These are phyloP conservation scores for Drosophila macrospina DNA, from an alignment of 2,888 invertebrate species.

Conservation along the genomic window DNA sequence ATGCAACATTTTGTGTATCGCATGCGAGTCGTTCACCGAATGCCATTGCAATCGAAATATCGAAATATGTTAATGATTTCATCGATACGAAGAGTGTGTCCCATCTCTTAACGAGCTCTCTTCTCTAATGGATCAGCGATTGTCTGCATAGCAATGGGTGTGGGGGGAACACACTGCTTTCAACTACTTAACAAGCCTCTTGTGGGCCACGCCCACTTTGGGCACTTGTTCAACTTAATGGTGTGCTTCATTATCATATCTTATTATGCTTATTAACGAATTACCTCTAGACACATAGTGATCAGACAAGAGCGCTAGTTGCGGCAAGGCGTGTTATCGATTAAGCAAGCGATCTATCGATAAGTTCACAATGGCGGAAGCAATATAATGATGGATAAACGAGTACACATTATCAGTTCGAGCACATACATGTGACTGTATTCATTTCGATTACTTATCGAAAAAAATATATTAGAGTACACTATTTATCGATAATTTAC, in stretches of 20 bases:
- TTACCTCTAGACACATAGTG: constrained; percentile 1
- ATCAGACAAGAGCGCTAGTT: background rate
- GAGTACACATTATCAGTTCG: too few relatives aligned
- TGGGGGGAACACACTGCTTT: background rate
- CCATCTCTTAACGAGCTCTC: background rate
- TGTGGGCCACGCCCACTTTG: constrained; percentile 21
- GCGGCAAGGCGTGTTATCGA: background rate
- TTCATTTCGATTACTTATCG: too few relatives aligned
- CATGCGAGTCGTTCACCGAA: constrained; percentile 2
- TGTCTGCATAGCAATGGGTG: background rate
- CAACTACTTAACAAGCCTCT: constrained; percentile 16
- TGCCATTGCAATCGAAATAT: constrained; percentile 12
- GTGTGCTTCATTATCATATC: constrained; percentile 20
- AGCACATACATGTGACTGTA: too few relatives aligned
- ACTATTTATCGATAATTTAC: too few relatives aligned
- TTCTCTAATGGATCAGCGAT: constrained; percentile 12
- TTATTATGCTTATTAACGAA: constrained; percentile 20
- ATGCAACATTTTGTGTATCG: constrained; percentile 22
- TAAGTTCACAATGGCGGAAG: background rate
- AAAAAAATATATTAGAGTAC: too few relatives aligned
- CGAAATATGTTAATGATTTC: constrained; percentile 20
- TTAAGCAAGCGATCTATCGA: background rate
- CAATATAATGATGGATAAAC: background rate
- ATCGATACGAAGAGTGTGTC: background rate
- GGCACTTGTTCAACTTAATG: constrained; percentile 17